Conservation (phyloP, 2,797 vertebrate genomes). For the Muscicapa striata region DNA sequence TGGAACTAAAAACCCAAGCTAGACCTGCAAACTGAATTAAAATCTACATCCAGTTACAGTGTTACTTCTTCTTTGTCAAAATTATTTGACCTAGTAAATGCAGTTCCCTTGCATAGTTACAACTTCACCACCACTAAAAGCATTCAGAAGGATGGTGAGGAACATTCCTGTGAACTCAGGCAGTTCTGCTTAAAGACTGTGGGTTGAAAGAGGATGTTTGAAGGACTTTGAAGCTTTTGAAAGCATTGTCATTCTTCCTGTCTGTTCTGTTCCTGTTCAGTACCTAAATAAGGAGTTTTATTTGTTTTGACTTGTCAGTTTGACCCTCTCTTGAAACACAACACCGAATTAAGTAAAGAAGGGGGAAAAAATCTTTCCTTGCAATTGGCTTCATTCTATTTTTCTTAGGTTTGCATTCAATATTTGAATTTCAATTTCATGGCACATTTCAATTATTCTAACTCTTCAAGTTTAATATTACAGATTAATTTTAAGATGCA, state of each 20-base stretch:
- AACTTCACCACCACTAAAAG: not conserved
- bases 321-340: not conserved
- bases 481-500: not conserved
- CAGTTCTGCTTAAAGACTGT: not conserved
- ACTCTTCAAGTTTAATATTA: not conserved
- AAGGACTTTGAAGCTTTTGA: not conserved
- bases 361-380: accelerated
- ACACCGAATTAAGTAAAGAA: not conserved
- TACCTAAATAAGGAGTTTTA: not conserved
- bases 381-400: not conserved
- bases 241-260: not conserved
- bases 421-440: not conserved
- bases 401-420: not conserved
- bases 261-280: not conserved
- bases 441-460: not conserved
- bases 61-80: not conserved
- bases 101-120: not conserved
- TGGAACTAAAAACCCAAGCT: not conserved
- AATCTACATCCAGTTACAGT: not conserved
- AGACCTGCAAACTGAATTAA: not conserved
- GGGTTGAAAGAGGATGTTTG: not conserved
- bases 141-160: not conserved
- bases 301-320: not conserved
- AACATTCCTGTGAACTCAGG: not conserved
- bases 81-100: not conserved